Evolutionary conservation across 2,113 vertebrate genomes (phyloP).

Genomic region (Falco punctatus): DNA sequence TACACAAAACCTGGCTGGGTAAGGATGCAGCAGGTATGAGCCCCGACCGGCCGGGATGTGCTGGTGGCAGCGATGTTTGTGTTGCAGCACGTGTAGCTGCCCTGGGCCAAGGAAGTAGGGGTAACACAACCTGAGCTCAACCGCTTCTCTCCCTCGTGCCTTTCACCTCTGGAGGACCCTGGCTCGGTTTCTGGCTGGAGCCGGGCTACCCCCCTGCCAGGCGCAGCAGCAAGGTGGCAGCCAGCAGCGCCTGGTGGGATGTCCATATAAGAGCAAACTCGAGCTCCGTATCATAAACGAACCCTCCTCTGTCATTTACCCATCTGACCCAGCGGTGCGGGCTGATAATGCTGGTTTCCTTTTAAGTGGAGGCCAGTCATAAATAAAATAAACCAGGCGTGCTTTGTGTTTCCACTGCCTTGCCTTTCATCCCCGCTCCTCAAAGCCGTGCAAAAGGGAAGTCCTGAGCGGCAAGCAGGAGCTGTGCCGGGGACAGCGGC

Average conservation of each 20-base stretch:
- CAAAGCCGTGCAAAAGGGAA: not conserved
- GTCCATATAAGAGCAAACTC: conserved; percentile 52
- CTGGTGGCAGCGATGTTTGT: not conserved
- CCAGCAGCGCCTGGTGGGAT: not conserved
- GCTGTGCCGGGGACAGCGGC: not conserved
- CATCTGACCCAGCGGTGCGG: not conserved
- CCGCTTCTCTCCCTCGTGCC: not conserved
- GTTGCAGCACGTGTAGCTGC: not conserved
- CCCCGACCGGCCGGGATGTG: accelerated
- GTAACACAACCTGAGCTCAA: not conserved
- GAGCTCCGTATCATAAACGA: not conserved
- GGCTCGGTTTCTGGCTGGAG: not conserved
- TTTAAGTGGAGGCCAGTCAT: conserved; percentile 45
- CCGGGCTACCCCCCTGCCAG: not conserved
- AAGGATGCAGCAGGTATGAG: not conserved
- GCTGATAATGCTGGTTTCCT: conserved; percentile 49
- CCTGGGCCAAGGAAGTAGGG: not conserved
- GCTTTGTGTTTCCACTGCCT: conserved; percentile 29
- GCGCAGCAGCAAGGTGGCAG: conserved; percentile 5
- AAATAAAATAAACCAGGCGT: conserved; percentile 62
- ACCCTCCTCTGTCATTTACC: conserved; percentile 44
- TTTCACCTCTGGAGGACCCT: not conserved
- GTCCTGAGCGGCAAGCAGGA: not conserved
- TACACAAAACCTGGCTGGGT: not conserved
- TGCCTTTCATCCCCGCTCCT: conserved; percentile 30